These are phyloP conservation scores for Hycleus cichorii DNA, from an alignment of 1,140 invertebrate species.

Conservation along the genomic window DNA sequence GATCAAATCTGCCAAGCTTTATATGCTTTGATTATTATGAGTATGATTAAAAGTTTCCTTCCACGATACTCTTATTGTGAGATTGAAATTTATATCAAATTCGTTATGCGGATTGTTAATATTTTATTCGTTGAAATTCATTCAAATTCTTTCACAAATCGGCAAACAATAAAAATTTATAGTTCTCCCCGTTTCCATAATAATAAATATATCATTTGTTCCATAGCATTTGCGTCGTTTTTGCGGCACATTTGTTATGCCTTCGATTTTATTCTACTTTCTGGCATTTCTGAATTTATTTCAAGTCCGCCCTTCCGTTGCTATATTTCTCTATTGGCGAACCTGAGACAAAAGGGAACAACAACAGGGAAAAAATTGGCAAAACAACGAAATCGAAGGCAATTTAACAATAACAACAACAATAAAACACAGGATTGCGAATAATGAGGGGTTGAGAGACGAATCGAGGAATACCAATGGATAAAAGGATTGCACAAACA, in stretches of 20 bases:
- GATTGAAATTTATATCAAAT: too few species aligned
- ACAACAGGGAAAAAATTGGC: too few species aligned
- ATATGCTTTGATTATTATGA: slow-evolving; percentile 30
- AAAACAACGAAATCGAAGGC: slow-evolving; percentile 5
- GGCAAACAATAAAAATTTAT: slow-evolving; percentile 25
- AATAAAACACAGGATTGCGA: slow-evolving; percentile 21
- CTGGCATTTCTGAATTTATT: slow-evolving; percentile 25
- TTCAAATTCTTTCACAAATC: slow-evolving; percentile 5
- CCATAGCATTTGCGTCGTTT: slow-evolving; percentile 31
- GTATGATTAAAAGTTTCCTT: slow-evolving; percentile 2
- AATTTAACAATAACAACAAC: slow-evolving; percentile 18
- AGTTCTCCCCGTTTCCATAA: slow-evolving; percentile 20
- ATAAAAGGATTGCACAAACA: slow-evolving; percentile 31
- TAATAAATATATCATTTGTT: slow-evolving; percentile 36
- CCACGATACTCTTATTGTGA: slow-evolving; percentile 16
- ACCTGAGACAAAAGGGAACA: too few species aligned
- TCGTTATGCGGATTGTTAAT: too few species aligned
- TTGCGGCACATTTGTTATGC: slow-evolving; percentile 34
- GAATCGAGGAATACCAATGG: not conserved
- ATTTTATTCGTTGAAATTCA: too few species aligned
- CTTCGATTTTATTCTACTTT: slow-evolving; percentile 29
- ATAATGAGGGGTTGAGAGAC: slow-evolving; percentile 5
- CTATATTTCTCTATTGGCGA: slow-evolving; percentile 27
- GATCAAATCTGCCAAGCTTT: slow-evolving; percentile 34
- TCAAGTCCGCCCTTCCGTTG: slow-evolving; percentile 19